A percentile compares a stretch with the other conserved stretches of the same genome.
Conservation (phyloP, 1,140 invertebrate species). For the Scaptomyza hsui region DNA sequence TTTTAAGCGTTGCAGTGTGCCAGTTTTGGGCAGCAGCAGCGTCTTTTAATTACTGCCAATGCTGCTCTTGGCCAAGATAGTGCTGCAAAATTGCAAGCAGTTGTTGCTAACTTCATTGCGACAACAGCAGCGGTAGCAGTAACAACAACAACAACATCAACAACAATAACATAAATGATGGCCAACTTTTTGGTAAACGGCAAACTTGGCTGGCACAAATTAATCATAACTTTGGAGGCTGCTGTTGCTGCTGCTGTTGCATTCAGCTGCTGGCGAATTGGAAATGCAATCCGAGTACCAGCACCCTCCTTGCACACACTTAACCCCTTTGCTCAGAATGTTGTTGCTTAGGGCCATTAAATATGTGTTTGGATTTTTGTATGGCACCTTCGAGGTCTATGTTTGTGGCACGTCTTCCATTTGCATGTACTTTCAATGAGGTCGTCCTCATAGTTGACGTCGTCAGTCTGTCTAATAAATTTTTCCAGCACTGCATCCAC, state of each 20-base stretch:
- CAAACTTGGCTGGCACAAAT: constrained; percentile 74
- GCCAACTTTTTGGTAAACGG: constrained; percentile 65
- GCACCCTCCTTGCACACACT: too few relatives aligned
- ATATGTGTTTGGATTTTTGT: constrained; percentile 59
- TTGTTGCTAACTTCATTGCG: constrained; percentile 51
- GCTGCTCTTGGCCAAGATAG: constrained; percentile 46
- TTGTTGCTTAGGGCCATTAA: constrained; percentile 61
- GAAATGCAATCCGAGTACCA: constrained; percentile 32
- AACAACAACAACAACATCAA: constrained; percentile 11
- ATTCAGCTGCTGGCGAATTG: constrained; percentile 31
- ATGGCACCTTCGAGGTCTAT: constrained; percentile 2
- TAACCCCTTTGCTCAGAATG: not conserved
- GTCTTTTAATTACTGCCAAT: constrained; percentile 67
- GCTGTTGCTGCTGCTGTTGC: constrained; percentile 37
- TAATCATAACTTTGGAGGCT: constrained; percentile 77
- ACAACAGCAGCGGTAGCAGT: constrained; percentile 6
- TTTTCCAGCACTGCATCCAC: constrained; percentile 47
- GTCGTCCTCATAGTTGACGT: constrained; percentile 30
- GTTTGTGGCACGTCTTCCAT: constrained; percentile 19
- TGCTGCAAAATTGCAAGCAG: constrained; percentile 45
- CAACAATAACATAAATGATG: constrained; percentile 45
- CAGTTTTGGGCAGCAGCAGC: constrained; percentile 49
- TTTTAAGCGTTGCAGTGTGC: constrained; percentile 72
- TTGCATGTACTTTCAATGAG: constrained; percentile 43
- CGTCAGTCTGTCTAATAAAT: constrained; percentile 67